Evolutionary conservation across 2,113 vertebrate species (phyloP).

Genomic region (Forbesichthys agassizii): DNA sequence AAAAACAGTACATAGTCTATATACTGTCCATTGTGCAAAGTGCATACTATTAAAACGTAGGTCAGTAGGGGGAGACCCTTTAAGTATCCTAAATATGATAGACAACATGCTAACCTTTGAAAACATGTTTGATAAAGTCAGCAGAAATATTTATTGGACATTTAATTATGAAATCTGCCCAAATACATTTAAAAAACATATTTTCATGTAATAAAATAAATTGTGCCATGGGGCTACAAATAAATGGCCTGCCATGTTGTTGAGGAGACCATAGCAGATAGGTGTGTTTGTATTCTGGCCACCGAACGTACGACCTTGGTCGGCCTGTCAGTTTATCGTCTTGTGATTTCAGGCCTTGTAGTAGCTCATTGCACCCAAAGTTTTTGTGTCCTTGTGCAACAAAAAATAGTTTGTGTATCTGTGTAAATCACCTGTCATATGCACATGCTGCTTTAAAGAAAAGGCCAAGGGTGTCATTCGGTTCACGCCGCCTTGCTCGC

Average conservation of each 20-base stretch:
- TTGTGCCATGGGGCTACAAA: constrained; percentile 9
- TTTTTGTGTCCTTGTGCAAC: constrained; percentile 80
- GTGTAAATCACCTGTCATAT: constrained; percentile 91
- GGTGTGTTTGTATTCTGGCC: constrained; percentile 65
- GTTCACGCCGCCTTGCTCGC: constrained; percentile 82
- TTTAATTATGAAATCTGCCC: too few species aligned
- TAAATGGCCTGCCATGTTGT: constrained; percentile 36
- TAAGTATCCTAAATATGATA: too few species aligned
- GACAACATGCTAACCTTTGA: too few species aligned
- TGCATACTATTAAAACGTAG: too few species aligned
- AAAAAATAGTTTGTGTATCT: constrained; percentile 81
- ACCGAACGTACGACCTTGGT: constrained; percentile 72
- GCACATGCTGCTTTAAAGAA: constrained; percentile 90
- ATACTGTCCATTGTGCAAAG: too few species aligned
- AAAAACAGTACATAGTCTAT: too few species aligned
- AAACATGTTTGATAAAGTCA: too few species aligned
- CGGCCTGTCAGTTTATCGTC: constrained; percentile 70
- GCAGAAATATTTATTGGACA: too few species aligned
- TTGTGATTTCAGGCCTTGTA: constrained; percentile 73
- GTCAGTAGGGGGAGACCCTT: too few species aligned
- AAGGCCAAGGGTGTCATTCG: constrained; percentile 94
- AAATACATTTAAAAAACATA: not conserved
- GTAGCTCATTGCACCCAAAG: constrained; percentile 77
- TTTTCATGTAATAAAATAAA: not conserved
- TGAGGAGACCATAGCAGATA: constrained; percentile 23